phyloP scores from a whole-genome alignment of 2,888 invertebrate genomes.

The Aphidoletes aphidimyza region DNA sequence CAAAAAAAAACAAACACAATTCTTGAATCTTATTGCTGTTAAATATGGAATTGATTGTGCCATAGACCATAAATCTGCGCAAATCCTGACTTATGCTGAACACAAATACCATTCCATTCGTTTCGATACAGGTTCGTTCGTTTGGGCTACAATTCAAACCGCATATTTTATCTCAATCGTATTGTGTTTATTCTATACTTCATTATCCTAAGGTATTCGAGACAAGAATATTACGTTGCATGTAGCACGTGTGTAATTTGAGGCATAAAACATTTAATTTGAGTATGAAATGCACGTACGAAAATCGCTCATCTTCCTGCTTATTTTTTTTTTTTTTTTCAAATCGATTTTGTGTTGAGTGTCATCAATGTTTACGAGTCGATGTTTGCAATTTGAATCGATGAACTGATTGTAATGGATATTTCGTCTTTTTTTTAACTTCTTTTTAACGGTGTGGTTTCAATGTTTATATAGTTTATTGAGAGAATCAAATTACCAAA shows the following conservation, averaged over 20 bases:
- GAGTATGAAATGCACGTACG: not conserved
- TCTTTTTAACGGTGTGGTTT: too few species aligned
- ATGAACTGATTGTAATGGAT: too few species aligned
- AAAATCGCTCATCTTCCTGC: not conserved
- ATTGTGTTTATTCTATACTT: not conserved
- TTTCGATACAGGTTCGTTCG: too few species aligned
- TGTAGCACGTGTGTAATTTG: not conserved
- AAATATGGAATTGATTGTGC: not conserved
- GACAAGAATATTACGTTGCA: not conserved
- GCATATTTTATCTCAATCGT: not conserved
- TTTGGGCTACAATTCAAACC: not conserved
- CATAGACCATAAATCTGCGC: not conserved
- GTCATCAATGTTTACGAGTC: not conserved
- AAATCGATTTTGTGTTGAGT: not conserved
- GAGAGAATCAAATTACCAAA: slow-evolving; percentile 16
- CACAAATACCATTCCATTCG: too few species aligned
- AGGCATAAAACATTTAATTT: not conserved
- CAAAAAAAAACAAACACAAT: too few species aligned
- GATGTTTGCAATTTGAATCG: too few species aligned
- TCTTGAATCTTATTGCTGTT: too few species aligned
- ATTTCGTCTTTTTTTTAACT: too few species aligned
- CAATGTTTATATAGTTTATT: too few species aligned
- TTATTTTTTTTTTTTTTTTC: not conserved
- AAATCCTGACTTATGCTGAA: not conserved
- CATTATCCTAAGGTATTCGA: not conserved